Percentiles rank a stretch among this genome's conserved stretches.
Evolutionary conservation across 2,888 invertebrate genomes (phyloP).

Genomic region (Agonopterix heracliana): DNA sequence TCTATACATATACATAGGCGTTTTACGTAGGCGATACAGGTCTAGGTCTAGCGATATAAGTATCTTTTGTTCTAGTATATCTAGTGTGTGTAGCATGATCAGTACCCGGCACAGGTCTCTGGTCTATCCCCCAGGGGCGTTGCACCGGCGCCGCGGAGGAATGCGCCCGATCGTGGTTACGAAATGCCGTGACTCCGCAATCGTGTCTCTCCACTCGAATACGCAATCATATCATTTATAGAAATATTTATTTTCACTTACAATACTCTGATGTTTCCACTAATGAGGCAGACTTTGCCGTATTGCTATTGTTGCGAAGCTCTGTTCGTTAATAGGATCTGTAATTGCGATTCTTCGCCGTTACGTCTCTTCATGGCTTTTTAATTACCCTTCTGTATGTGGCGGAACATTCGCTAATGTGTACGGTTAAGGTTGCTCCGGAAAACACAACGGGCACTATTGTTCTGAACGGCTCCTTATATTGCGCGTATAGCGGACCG

Average conservation of each 20-base stretch:
- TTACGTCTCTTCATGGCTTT: slow-evolving; percentile 53
- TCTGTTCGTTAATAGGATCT: slow-evolving; percentile 23
- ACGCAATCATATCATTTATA: slow-evolving; percentile 20
- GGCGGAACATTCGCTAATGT: slow-evolving; percentile 63
- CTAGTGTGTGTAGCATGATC: slow-evolving; percentile 25
- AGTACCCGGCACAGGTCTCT: slow-evolving; percentile 52
- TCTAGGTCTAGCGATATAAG: too few species aligned
- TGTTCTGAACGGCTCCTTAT: slow-evolving; percentile 62
- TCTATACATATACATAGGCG: too few species aligned
- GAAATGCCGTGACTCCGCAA: slow-evolving; percentile 64
- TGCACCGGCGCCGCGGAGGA: slow-evolving; percentile 58
- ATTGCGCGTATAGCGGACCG: slow-evolving; percentile 61
- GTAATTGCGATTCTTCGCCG: slow-evolving; percentile 40
- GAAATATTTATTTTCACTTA: slow-evolving; percentile 21
- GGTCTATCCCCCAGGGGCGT: slow-evolving; percentile 44
- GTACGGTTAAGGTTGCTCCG: slow-evolving; percentile 50
- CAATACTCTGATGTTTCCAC: slow-evolving; percentile 5
- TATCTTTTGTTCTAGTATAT: not conserved
- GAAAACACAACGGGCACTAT: slow-evolving; percentile 56
- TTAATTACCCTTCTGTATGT: slow-evolving; percentile 63
- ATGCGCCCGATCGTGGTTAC: slow-evolving; percentile 69
- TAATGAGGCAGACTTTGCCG: not conserved
- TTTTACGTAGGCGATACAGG: too few species aligned
- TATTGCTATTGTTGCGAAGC: not conserved
- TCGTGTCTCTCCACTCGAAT: slow-evolving; percentile 44